Evolutionary conservation across 2,797 vertebrate species (phyloP).

Genomic region (Sorex maritimensis): DNA sequence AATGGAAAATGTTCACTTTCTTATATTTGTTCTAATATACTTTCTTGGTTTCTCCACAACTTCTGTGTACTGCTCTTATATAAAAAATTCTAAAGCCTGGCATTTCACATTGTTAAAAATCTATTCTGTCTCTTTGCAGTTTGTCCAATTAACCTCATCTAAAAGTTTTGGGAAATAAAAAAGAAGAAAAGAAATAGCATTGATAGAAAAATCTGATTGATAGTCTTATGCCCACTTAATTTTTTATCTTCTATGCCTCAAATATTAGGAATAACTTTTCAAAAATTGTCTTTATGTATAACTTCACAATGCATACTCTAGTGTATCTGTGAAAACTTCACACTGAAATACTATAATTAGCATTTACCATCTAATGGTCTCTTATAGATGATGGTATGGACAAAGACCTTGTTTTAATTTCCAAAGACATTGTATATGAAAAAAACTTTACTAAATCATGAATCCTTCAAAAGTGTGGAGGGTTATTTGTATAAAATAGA

Average conservation of each 20-base stretch:
- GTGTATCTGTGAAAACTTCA: neutral
- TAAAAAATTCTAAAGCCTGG: conserved; percentile 28
- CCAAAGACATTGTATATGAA: neutral
- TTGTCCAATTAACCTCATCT: conserved; percentile 34
- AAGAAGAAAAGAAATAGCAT: conserved; percentile 7
- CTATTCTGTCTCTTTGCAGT: neutral
- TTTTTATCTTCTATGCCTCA: conserved; percentile 24
- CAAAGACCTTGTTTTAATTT: neutral
- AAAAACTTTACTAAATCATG: neutral
- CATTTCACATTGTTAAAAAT: conserved; percentile 62
- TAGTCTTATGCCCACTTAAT: neutral
- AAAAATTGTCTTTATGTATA: conserved; percentile 59
- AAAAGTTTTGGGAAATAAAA: conserved; percentile 50
- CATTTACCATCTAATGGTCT: neutral
- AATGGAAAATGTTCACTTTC: neutral
- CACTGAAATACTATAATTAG: neutral
- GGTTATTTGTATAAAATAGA: conserved; percentile 6
- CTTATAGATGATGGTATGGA: conserved; percentile 59
- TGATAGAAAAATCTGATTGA: neutral
- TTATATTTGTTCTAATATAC: neutral
- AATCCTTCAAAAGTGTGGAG: conserved; percentile 38
- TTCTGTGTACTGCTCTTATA: conserved; percentile 19
- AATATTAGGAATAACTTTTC: conserved; percentile 45
- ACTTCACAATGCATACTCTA: conserved; percentile 45
- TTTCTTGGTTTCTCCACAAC: neutral